Evolutionary conservation across 2,888 invertebrate genomes (phyloP).

Genomic region (Apeira syringaria): DNA sequence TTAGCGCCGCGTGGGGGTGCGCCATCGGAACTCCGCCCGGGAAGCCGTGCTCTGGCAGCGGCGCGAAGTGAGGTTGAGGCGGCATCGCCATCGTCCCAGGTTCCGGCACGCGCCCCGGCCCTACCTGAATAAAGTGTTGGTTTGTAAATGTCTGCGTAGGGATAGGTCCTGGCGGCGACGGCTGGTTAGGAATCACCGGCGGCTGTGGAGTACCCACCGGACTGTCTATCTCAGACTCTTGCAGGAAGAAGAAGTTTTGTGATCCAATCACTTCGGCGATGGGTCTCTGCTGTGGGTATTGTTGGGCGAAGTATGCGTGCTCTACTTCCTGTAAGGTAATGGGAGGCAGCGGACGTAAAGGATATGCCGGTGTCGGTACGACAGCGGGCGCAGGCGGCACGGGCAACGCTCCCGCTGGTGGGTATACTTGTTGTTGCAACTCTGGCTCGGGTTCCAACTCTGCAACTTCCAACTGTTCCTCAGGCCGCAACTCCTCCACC

Average conservation of each 20-base stretch:
- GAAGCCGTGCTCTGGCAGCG: slow-evolving; percentile 60
- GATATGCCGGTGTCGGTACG: slow-evolving; percentile 81
- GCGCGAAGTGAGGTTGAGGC: slow-evolving; percentile 79
- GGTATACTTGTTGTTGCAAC: slow-evolving; percentile 40
- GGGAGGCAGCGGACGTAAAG: slow-evolving; percentile 80
- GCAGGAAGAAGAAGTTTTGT: slow-evolving; percentile 92
- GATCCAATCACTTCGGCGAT: slow-evolving; percentile 90
- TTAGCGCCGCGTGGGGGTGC: slow-evolving; percentile 43
- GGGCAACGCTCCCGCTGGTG: slow-evolving; percentile 60
- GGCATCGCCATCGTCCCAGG: slow-evolving; percentile 82
- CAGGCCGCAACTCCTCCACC: slow-evolving; percentile 45
- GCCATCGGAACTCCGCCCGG: slow-evolving; percentile 74
- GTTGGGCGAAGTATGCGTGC: slow-evolving; percentile 85
- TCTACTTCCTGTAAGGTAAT: slow-evolving; percentile 85
- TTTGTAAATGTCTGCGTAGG: slow-evolving; percentile 94
- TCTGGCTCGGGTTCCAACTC: slow-evolving; percentile 49
- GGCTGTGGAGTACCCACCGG: slow-evolving; percentile 84
- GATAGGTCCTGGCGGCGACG: slow-evolving; percentile 78
- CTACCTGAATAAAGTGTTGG: slow-evolving; percentile 87
- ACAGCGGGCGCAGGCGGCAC: slow-evolving; percentile 78
- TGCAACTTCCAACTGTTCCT: slow-evolving; percentile 43
- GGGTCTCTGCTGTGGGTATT: slow-evolving; percentile 84
- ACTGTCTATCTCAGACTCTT: slow-evolving; percentile 95
- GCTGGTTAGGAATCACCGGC: slow-evolving; percentile 66
- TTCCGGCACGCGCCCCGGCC: slow-evolving; percentile 75